Base-by-base conservation (phyloP, 2,888 invertebrate species). In the Arge pagana region DNA sequence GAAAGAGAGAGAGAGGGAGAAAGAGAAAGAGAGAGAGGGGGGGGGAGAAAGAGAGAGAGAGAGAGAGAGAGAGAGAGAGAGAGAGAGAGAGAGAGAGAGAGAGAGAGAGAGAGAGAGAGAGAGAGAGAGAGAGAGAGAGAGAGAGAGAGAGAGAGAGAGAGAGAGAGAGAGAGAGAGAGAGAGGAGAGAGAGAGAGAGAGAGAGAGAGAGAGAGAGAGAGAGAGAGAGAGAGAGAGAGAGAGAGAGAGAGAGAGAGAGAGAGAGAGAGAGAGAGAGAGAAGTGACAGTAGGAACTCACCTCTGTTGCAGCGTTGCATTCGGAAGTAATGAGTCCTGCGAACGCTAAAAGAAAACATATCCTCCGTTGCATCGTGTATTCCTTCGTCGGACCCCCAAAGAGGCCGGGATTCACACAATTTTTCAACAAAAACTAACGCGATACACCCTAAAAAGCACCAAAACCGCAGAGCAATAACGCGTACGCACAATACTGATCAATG, bases 331-430 rank as follows among this genome's bases (percentile, higher is more conserved):
- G 83, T 82, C 83, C 85, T 81, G 83, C 83, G 82, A 83, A 83
- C 80, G 83, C 83, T 81, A 87, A 80, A 82, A 85, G 81, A 81
- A 85, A 80, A 77, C 83, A 84, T 85, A 87, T 87, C 86, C 87
- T 85, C 78, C 85, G 86, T 83, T 87, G 83, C 87, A 87, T 68
- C 56, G 39, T 53, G 42, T 54, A 48, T 35, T 48, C 54, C 49
- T 54, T 30, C 50, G 48, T 42, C 28, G 16, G 54, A 50, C 43
- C 51, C 52, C 58, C 52, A 26, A 54, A 49, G 55, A 60, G 59
- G 52, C 60, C 52, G 50, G 19, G 28, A 41, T 24, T 35, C 16
- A 8, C 48, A 52, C 48, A n/a, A n/a, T 45, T 35, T 45, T 1
- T 26, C 15, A 23, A 3, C 19, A 19, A 45, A 45, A 45, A 31